Conservation (phyloP, 37 sponge, comb jelly and placozoan species). For the Ephydatia muelleri region DNA sequence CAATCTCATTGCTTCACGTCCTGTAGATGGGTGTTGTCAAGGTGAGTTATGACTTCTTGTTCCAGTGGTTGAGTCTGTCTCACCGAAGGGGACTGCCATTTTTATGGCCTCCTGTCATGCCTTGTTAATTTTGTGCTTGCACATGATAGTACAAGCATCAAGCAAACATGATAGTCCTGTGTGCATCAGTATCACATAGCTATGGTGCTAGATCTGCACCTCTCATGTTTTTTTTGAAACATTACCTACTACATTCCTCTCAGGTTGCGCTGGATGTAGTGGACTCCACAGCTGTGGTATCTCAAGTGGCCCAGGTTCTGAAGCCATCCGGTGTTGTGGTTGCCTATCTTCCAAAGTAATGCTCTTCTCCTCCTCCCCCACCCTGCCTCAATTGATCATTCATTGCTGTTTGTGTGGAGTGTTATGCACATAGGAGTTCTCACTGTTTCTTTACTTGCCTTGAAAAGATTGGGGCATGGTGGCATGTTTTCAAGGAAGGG, state of each 20-base stretch:
- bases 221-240: neutral
- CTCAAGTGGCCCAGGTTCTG: slow-evolving; percentile 19
- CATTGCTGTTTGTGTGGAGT: too few species aligned
- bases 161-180: neutral
- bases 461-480: too few species aligned
- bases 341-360: slow-evolving; percentile 63
- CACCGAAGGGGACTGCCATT: neutral
- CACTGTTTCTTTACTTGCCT: too few species aligned
- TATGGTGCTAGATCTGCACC: too few species aligned
- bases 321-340: slow-evolving; percentile 20
- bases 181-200: neutral
- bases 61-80: neutral
- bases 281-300: slow-evolving; percentile 13
- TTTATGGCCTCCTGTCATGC: neutral
- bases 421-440: too few species aligned
- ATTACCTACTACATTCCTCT: neutral
- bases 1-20: neutral
- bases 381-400: too few species aligned
- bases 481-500: too few species aligned
- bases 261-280: slow-evolving; percentile 59
- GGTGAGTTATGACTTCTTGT: neutral
- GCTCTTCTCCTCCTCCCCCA: too few species aligned
- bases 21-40: neutral
- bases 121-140: neutral
- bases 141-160: neutral